Conservation (phyloP, 2,797 vertebrate species). For the Acanthiza pusilla region DNA sequence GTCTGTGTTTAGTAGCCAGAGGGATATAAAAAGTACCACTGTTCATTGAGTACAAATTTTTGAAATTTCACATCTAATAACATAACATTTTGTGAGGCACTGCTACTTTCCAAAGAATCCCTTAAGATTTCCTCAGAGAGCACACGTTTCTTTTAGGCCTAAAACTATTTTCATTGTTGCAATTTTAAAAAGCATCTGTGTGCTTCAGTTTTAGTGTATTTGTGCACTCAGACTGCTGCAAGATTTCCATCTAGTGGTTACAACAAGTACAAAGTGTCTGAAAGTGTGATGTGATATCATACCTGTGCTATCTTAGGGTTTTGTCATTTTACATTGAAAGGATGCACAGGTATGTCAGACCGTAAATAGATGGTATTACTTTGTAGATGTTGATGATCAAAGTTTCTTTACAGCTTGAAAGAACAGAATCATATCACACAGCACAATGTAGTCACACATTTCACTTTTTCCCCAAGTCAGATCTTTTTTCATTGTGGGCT, state of each 20-base stretch:
- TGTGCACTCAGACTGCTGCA: background rate
- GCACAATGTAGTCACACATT: accelerated
- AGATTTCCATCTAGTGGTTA: constrained; percentile 25
- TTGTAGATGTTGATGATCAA: background rate
- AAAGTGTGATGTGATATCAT: accelerated
- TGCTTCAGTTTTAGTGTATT: background rate
- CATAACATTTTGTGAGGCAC: background rate
- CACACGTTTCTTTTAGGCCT: accelerated
- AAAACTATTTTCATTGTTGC: background rate
- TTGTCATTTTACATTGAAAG: accelerated
- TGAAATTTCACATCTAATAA: background rate
- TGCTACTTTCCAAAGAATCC: background rate
- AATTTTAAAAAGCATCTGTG: accelerated
- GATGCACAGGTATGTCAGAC: background rate
- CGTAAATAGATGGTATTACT: background rate
- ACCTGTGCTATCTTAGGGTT: accelerated
- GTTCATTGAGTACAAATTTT: background rate
- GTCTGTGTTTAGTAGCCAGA: background rate
- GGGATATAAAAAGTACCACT: background rate
- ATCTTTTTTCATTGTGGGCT: background rate
- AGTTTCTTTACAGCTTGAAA: background rate
- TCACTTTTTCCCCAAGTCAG: background rate
- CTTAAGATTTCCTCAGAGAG: background rate
- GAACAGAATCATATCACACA: background rate
- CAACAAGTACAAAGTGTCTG: accelerated